Evolutionary conservation across 2,113 vertebrate genomes (phyloP).

Genomic region (Hemiscyllium ocellatum): DNA sequence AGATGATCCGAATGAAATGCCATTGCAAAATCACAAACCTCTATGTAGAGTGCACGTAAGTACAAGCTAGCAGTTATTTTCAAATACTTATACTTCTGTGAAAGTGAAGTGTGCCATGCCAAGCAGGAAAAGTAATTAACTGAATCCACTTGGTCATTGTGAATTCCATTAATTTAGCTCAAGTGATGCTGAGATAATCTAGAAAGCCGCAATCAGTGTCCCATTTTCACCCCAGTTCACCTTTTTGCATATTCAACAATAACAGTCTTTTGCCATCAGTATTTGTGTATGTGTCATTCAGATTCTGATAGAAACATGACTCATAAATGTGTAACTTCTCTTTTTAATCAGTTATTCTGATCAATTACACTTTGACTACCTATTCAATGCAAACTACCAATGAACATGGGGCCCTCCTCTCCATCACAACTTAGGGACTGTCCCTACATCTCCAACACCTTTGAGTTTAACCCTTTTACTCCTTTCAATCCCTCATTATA

Average conservation of each 20-base stretch:
- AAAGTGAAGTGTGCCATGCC: background rate
- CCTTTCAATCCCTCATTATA: background rate
- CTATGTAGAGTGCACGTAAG: conserved; percentile 75
- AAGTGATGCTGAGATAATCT: background rate
- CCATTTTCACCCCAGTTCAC: background rate
- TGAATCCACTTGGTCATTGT: background rate
- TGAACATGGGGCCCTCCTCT: background rate
- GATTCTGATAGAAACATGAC: background rate
- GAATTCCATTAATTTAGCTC: background rate
- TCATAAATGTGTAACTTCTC: background rate
- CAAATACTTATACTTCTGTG: background rate
- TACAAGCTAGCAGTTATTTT: conserved; percentile 24
- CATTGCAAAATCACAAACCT: conserved; percentile 72
- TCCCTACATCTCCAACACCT: background rate
- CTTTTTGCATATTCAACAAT: background rate
- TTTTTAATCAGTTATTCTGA: background rate
- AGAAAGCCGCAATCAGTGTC: background rate
- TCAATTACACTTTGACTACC: background rate
- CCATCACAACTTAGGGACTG: background rate
- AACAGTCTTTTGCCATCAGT: background rate
- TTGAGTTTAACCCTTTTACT: background rate
- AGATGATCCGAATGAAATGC: conserved; percentile 75
- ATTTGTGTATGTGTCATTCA: background rate
- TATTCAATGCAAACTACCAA: background rate
- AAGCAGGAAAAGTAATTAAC: background rate